phyloP scores from a whole-genome alignment of 2,888 invertebrate genomes.

The Eristalis arbustorum region DNA sequence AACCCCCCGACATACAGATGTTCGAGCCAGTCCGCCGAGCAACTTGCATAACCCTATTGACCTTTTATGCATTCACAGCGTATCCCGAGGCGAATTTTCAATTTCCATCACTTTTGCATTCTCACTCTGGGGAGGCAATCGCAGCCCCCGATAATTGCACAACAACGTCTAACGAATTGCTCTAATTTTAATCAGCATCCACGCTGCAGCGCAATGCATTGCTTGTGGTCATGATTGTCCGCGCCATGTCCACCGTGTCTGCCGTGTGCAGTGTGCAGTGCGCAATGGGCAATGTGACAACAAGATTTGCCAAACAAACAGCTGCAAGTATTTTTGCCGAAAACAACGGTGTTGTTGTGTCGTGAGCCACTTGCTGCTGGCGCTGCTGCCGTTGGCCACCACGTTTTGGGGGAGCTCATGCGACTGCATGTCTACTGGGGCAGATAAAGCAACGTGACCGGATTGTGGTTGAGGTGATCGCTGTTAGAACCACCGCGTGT shows the following conservation, averaged over 20 bases:
- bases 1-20: not conserved
- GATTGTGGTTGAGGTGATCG: conserved; percentile 64
- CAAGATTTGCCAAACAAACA: conserved; percentile 20
- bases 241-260: conserved; percentile 8
- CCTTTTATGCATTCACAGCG: conserved; percentile 30
- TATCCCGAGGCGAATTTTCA: conserved; percentile 8
- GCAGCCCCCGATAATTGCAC: conserved; percentile 35
- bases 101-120: conserved; percentile 19
- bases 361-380: not conserved
- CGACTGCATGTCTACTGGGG: conserved; percentile 56
- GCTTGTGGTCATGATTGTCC: conserved; percentile 38
- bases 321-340: conserved; percentile 50
- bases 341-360: conserved; percentile 31
- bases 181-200: conserved; percentile 45
- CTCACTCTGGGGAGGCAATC: conserved; percentile 17
- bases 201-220: conserved; percentile 14
- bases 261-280: no score
- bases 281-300: conserved; percentile 48
- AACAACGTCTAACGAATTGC: conserved; percentile 34
- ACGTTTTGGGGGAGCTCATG: conserved; percentile 9
- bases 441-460: conserved; percentile 58
- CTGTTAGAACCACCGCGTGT: conserved; percentile 40
- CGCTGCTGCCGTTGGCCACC: not conserved
- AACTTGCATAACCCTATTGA: conserved; percentile 41
- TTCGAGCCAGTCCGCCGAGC: not conserved